A percentile compares a stretch with the other conserved stretches of the same genome.
phyloP scores from a whole-genome alignment of 1,140 invertebrate species.

The Drosophila tristis region DNA sequence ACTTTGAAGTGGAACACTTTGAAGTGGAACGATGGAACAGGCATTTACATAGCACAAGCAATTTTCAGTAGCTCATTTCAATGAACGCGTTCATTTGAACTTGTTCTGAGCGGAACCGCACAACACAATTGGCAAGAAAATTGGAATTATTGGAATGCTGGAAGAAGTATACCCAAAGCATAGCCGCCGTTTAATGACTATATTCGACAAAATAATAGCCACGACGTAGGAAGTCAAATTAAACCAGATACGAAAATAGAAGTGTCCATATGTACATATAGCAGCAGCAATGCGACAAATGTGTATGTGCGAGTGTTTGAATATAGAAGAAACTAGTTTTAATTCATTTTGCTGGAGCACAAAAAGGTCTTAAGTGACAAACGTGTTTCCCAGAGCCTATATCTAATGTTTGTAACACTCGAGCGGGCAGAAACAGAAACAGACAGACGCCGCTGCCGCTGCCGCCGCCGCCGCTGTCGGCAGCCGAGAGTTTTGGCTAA shows the following conservation, averaged over 20 bases:
- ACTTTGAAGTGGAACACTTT: too few species aligned
- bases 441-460: constrained; percentile 4
- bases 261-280: constrained; percentile 21
- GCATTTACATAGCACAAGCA: too few species aligned
- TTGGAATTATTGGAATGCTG: too few species aligned
- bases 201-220: constrained; percentile 23
- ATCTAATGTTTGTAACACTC: constrained; percentile 58
- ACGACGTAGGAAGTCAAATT: constrained; percentile 49
- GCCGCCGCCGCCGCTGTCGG: constrained; percentile 27
- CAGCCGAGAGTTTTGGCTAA: constrained; percentile 37
- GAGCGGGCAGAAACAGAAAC: constrained; percentile 20
- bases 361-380: constrained; percentile 80
- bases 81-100: too few species aligned
- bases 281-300: constrained; percentile 44
- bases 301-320: constrained; percentile 31
- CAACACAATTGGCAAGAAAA: too few species aligned
- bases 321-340: constrained; percentile 63
- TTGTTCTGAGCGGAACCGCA: too few species aligned
- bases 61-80: too few species aligned
- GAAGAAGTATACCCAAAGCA: constrained; percentile 19
- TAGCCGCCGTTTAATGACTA: constrained; percentile 54
- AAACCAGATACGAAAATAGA: constrained; percentile 46
- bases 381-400: constrained; percentile 59
- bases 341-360: constrained; percentile 72
- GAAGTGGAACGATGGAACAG: too few species aligned